A percentile compares a stretch with the other conserved stretches of the same genome.
Evolutionary conservation across 2,113 vertebrate species (phyloP).

Genomic region (Kryptolebias marmoratus): DNA sequence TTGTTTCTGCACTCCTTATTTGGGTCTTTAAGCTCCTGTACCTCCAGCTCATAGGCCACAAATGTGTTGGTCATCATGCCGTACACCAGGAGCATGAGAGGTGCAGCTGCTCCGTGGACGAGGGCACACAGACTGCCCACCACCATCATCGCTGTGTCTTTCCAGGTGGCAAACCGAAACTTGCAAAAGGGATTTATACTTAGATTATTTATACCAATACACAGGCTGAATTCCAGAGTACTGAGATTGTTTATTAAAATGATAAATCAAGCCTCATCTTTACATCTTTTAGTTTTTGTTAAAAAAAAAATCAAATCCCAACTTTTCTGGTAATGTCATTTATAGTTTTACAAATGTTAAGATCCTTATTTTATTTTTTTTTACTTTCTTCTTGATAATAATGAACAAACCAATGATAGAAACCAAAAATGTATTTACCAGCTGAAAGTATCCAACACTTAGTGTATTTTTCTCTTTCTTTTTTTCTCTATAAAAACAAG

Average conservation of each 20-base stretch:
- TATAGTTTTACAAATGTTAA: no score
- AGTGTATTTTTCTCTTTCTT: slow-evolving; percentile 65
- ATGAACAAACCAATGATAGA: no score
- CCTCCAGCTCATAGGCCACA: slow-evolving; percentile 76
- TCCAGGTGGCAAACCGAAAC: slow-evolving; percentile 79
- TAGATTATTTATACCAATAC: no score
- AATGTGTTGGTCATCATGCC: slow-evolving; percentile 81
- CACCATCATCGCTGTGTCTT: slow-evolving; percentile 77
- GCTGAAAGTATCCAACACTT: slow-evolving; percentile 79
- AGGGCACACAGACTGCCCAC: slow-evolving; percentile 77
- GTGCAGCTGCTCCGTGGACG: slow-evolving; percentile 74
- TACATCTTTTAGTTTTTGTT: no score
- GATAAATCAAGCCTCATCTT: no score
- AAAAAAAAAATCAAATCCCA: no score
- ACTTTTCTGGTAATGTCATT: no score
- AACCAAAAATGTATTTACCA: slow-evolving; percentile 67
- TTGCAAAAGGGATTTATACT: slow-evolving; percentile 28
- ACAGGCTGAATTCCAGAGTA: no score
- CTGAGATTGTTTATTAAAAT: no score
- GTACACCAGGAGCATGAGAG: slow-evolving; percentile 81
- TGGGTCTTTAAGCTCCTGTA: slow-evolving; percentile 69
- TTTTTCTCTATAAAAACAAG: slow-evolving; percentile 50
- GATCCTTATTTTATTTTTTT: no score
- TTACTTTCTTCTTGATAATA: no score
- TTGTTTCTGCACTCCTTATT: slow-evolving; percentile 76